Conservation (phyloP, 2,888 invertebrate species). For the Dinocampus coccinellae region DNA sequence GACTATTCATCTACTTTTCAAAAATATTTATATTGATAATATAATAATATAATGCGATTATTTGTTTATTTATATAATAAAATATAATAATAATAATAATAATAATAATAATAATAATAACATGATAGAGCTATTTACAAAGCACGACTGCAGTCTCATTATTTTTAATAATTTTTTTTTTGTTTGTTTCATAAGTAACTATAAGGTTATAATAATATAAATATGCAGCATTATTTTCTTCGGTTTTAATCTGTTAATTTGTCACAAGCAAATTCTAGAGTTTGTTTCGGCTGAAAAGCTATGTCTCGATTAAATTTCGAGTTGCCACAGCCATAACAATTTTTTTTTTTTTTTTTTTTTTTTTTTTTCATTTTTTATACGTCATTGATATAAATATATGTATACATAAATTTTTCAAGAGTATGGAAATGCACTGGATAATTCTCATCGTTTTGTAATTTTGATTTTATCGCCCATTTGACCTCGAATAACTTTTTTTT, state of each 20-base stretch:
- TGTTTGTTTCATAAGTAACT: background rate
- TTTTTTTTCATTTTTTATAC: slow-evolving; percentile 30
- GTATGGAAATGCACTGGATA: background rate
- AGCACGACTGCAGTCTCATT: slow-evolving; percentile 65
- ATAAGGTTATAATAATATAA: background rate
- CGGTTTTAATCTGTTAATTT: slow-evolving; percentile 4
- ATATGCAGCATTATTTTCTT: slow-evolving; percentile 14
- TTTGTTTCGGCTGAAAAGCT: slow-evolving; percentile 43
- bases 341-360: slow-evolving; percentile 25
- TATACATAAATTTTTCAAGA: slow-evolving; percentile 33
- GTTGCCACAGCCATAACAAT: slow-evolving; percentile 45
- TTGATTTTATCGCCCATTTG: background rate
- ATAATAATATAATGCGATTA: slow-evolving; percentile 54
- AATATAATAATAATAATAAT: slow-evolving; percentile 54
- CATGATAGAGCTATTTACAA: slow-evolving; percentile 66
- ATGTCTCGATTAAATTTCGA: slow-evolving; percentile 47
- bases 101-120: slow-evolving; percentile 53
- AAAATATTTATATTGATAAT: slow-evolving; percentile 54
- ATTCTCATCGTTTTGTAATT: slow-evolving; percentile 17
- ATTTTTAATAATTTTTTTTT: slow-evolving; percentile 27
- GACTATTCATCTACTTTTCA: slow-evolving; percentile 41
- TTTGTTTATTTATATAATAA: slow-evolving; percentile 50
- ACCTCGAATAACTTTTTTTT: slow-evolving; percentile 30
- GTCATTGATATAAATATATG: slow-evolving; percentile 16
- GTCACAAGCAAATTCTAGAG: slow-evolving; percentile 32